Percentiles rank a stretch among this genome's conserved stretches.
These are phyloP conservation scores for Poeciliopsis infans DNA, from an alignment of 2,797 vertebrate genomes.

Conservation along the genomic window DNA sequence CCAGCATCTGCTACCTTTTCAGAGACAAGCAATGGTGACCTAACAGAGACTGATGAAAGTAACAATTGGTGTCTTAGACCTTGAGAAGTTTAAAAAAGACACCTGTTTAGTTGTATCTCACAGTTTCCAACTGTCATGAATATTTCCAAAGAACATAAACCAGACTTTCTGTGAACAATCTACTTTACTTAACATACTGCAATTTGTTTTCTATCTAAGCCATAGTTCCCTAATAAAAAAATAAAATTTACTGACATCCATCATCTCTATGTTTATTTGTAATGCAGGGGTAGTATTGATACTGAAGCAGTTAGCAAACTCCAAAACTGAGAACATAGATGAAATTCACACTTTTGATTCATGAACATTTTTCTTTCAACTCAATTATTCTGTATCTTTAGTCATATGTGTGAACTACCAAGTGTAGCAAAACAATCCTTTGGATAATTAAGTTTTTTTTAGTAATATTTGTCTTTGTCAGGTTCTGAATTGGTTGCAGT, in stretches of 20 bases:
- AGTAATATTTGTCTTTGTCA: too few relatives aligned
- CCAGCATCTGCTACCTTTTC: constrained; percentile 54
- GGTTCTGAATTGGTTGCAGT: neutral
- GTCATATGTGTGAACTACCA: neutral
- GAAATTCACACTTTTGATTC: neutral
- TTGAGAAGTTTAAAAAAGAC: constrained; percentile 45
- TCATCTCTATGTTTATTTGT: neutral
- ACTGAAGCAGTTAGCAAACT: neutral
- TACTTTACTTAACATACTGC: constrained; percentile 28
- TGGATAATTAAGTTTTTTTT: too few relatives aligned
- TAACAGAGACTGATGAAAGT: constrained; percentile 8
- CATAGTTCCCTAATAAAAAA: neutral
- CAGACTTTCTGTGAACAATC: constrained; percentile 52
- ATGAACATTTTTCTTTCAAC: neutral
- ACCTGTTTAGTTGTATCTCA: constrained; percentile 62
- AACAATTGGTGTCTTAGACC: constrained; percentile 28
- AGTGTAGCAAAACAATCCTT: neutral
- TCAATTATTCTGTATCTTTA: neutral
- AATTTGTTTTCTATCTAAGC: constrained; percentile 16
- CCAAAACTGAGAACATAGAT: neutral
- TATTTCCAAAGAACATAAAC: constrained; percentile 55
- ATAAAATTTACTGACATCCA: neutral
- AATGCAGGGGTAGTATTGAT: too few relatives aligned
- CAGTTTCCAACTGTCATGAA: constrained; percentile 36
- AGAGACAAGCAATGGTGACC: neutral